Evolutionary conservation across 1,140 invertebrate species (phyloP), one percentile per base, ranked within the genome.

Genomic region (Platorchestia sp.): DNA sequence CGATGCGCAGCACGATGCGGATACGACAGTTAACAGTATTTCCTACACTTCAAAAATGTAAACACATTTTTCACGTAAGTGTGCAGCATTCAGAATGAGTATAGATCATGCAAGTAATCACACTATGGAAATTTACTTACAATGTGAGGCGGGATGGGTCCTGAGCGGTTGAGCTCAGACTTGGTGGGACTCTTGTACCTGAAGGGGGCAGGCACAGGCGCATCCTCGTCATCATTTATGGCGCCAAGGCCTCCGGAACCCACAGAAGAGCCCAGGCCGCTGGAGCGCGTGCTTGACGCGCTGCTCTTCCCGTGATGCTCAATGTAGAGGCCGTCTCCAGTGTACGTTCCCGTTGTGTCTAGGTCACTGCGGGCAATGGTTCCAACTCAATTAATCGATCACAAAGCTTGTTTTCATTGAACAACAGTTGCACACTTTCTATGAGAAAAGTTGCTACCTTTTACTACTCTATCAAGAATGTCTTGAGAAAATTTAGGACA

Each of bases 271-370:
- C 86, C 87, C 45, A 93, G 91, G 40, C 45, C 95, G 36, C 96
- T 75, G 5, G 96, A 95, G 14, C 95, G 45, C 86, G 41, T 45
- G 41, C 86, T 95, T 36, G 93, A 95, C 41, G 95, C 86, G 59
- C 87, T 95, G 95, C 95, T 95, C 14, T 95, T 96, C 41, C 95
- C 95, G 16, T 95, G 95, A 27, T 95, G 95, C 95, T 96, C 96
- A 43, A 96, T 96, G 96, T 95, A 96, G 36, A 96, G 95, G 16
- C 96, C 96, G 45, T 96, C 96, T 42, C 96, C 96, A 14, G 95
- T 95, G 95, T 96, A 96, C 41, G 96, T 43, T 7, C 96, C 96
- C 16, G 95, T 95, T 1, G 96, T 95, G 95, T 95, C 95, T 41
- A 96, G 86, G 95, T 95, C 96, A 45, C 96, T 95, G 91, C 90